Evolutionary conservation across 1,140 invertebrate genomes (phyloP).

Genomic region (Heterodera schachtii): DNA sequence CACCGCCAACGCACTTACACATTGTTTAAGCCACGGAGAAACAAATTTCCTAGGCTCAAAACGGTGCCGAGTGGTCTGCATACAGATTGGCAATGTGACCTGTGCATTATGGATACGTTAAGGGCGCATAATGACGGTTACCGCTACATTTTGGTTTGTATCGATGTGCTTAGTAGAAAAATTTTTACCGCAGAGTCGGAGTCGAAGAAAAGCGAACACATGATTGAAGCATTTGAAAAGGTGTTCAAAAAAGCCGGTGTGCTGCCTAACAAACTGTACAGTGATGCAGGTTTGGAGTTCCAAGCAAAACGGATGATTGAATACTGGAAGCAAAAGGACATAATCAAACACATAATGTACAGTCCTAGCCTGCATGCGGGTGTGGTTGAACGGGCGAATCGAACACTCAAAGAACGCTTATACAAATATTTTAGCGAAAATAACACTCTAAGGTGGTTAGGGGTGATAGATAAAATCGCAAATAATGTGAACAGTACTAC

Average conservation of each 20-base stretch:
- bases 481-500: neutral
- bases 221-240: constrained; percentile 21
- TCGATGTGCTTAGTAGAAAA: constrained; percentile 39
- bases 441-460: neutral
- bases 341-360: neutral
- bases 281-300: neutral
- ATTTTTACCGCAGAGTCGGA: constrained; percentile 20
- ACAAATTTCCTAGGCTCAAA: constrained; percentile 26
- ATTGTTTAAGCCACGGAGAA: constrained; percentile 3
- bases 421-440: constrained; percentile 6
- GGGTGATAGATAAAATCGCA: neutral
- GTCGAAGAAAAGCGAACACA: constrained; percentile 30
- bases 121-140: constrained; percentile 31
- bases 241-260: neutral
- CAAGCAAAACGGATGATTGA: neutral
- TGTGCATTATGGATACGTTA: constrained; percentile 34
- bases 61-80: constrained; percentile 29
- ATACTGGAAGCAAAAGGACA: neutral
- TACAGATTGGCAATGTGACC: constrained; percentile 45
- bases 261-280: neutral
- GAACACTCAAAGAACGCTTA: neutral
- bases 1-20: constrained; percentile 33
- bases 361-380: neutral
- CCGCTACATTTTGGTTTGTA: constrained; percentile 34
- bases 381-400: neutral